A percentile compares a stretch with the other conserved stretches of the same genome.
Evolutionary conservation across 1,140 invertebrate genomes (phyloP).

Genomic region (Gryon sp.): DNA sequence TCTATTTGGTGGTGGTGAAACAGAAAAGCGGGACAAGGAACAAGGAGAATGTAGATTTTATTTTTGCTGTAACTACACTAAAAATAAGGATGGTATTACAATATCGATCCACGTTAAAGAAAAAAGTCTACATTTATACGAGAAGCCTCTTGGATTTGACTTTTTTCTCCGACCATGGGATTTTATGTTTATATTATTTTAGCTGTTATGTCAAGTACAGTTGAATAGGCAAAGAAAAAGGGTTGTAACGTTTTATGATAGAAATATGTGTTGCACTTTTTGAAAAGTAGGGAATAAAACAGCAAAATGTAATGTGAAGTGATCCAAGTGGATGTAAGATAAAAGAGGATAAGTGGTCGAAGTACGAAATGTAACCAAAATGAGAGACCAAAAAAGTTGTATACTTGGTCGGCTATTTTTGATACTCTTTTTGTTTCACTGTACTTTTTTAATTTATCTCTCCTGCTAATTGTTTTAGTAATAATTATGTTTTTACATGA

Average conservation of each 20-base stretch:
- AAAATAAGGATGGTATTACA: conserved; percentile 74
- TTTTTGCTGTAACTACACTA: conserved; percentile 68
- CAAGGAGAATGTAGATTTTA: conserved; percentile 25
- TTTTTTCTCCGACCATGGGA: conserved; percentile 1
- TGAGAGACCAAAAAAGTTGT: conserved; percentile 36
- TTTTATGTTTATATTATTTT: conserved; percentile 63
- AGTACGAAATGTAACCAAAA: conserved; percentile 35
- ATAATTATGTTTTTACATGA: too few relatives aligned
- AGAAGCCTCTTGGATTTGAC: too few relatives aligned
- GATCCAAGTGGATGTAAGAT: conserved; percentile 39
- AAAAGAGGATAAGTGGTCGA: conserved; percentile 43
- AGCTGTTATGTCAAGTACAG: conserved; percentile 43
- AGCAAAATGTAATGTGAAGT: conserved; percentile 25
- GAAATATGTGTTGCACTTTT: conserved; percentile 45
- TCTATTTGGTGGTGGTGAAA: conserved; percentile 4
- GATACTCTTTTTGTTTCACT: background rate
- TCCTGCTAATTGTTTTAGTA: conserved; percentile 16
- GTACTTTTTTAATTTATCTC: conserved; percentile 24
- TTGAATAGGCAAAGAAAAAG: conserved; percentile 48
- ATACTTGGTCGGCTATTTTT: background rate
- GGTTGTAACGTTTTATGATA: conserved; percentile 52
- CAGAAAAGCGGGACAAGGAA: too few relatives aligned
- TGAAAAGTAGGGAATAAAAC: conserved; percentile 28
- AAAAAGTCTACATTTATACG: conserved; percentile 36
- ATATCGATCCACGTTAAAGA: conserved; percentile 71